These are phyloP conservation scores for Drosophila yooni DNA, from an alignment of 2,888 invertebrate species.

Conservation along the genomic window DNA sequence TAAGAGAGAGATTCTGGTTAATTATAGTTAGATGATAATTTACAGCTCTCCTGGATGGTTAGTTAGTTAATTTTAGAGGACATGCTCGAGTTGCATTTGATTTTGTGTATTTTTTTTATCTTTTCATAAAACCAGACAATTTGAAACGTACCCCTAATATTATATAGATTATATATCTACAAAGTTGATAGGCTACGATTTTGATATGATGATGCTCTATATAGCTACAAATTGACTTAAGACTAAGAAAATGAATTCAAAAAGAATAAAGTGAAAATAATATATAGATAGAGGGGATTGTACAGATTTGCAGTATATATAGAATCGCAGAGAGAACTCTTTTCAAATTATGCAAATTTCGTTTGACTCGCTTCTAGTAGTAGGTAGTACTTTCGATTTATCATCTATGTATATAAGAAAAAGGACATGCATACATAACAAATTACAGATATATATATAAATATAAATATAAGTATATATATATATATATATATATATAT, in stretches of 20 bases:
- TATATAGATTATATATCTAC: slow-evolving; percentile 38
- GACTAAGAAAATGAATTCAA: slow-evolving; percentile 26
- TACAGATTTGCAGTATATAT: slow-evolving; percentile 43
- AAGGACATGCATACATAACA: slow-evolving; percentile 73
- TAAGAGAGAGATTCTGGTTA: slow-evolving; percentile 29
- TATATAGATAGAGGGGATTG: slow-evolving; percentile 25
- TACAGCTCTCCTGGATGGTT: slow-evolving; percentile 24
- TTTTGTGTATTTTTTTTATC: slow-evolving; percentile 28
- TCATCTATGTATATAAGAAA: slow-evolving; percentile 41
- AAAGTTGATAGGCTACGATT: slow-evolving; percentile 36
- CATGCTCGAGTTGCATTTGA: slow-evolving; percentile 83
- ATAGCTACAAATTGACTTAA: slow-evolving; percentile 40
- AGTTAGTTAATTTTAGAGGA: slow-evolving; percentile 42
- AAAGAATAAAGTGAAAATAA: slow-evolving; percentile 21
- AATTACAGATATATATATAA: slow-evolving; percentile 57
- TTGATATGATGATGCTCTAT: slow-evolving; percentile 15
- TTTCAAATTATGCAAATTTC: slow-evolving; percentile 68
- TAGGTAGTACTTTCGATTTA: slow-evolving; percentile 14
- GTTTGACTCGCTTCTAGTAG: slow-evolving; percentile 32
- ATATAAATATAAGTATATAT: slow-evolving; percentile 48
- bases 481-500: slow-evolving; percentile 50
- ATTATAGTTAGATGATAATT: slow-evolving; percentile 24
- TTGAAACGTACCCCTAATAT: slow-evolving; percentile 59
- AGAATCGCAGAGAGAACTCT: slow-evolving; percentile 67
- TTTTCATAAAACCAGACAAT: slow-evolving; percentile 85